Evolutionary conservation across 2,797 vertebrate species (phyloP), one percentile per base, ranked within the genome.

Genomic region (Brachyrhaphis roseni): DNA sequence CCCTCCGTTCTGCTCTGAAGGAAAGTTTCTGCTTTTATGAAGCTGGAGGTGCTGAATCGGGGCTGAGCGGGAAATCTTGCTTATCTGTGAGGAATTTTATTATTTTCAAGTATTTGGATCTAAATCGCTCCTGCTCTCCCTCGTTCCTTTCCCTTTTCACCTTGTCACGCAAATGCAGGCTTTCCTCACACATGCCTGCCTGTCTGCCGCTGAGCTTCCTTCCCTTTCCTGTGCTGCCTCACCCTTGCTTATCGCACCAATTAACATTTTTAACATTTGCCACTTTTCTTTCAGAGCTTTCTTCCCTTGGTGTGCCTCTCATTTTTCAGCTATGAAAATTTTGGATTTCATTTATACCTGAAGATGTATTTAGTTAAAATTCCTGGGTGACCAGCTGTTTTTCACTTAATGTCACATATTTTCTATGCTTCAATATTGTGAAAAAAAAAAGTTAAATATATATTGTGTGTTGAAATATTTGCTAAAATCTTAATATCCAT

Each of bases 71-170:
- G 91, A 93, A 93, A 92, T 93, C 89, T 89, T 92, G 90, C 93
- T 93, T 94, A 94, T 94, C 90, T 85, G 82, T 91, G 80, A 92
- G 92, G 93, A 94, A 94, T 94, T 94, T 87, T 93, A 91, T 93
- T 93, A 92, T 94, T 93, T 92, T 92, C 78, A 86, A 90, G 84
- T 83, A 89, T 93, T 93, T 94, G 88, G 92, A 93, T 91, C 87
- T 41, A 41, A 85, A 87, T 88, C 8, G 80, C 73, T 84, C 78
- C 77, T 41, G 62, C 80, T 91, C 81, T 89, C 90, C 86, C 90
- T 91, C 80, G 90, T 90, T 90, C 87, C 31, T 74, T 79, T 79
- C 91, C 75, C 80, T 87, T 86, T 91, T 89, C 85, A 92, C 92
- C 90, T 91, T 94, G 92, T 94, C 94, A 95, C 87, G 91, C 91